Evolutionary conservation across 2,888 invertebrate genomes (phyloP).

Genomic region (Horisme vitalbata): DNA sequence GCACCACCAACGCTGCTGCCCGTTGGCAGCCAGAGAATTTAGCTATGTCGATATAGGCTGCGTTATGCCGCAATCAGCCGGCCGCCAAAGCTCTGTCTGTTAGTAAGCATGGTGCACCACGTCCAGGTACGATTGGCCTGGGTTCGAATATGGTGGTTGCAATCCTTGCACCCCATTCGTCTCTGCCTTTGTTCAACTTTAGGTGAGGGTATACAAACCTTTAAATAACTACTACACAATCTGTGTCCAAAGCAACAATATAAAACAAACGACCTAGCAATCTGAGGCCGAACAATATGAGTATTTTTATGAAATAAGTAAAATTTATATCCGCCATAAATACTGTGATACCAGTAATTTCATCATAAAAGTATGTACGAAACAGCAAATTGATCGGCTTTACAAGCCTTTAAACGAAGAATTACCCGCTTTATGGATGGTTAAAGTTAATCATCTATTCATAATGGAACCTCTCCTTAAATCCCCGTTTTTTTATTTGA

Average conservation of each 20-base stretch:
- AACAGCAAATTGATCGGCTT: constrained; percentile 42
- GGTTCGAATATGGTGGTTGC: too few species aligned
- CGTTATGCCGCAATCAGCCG: too few species aligned
- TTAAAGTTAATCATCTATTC: constrained; percentile 55
- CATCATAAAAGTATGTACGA: constrained; percentile 38
- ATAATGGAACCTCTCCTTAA: constrained; percentile 42
- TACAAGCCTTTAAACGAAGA: constrained; percentile 41
- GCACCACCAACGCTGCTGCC: too few species aligned
- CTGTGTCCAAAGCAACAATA: background rate
- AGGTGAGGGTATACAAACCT: too few species aligned
- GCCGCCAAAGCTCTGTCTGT: too few species aligned
- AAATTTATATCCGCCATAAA: constrained; percentile 39
- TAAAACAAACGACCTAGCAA: constrained; percentile 3
- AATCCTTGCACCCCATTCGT: too few species aligned
- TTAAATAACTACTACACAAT: background rate
- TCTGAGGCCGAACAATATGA: constrained; percentile 21
- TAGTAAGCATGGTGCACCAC: too few species aligned
- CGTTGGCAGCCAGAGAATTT: too few species aligned
- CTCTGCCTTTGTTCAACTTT: too few species aligned
- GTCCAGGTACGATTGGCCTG: too few species aligned
- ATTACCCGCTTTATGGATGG: constrained; percentile 51
- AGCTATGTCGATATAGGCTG: too few species aligned
- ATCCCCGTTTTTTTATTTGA: constrained; percentile 52
- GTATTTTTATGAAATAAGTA: constrained; percentile 33
- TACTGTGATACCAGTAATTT: constrained; percentile 37